Percentiles rank a stretch among this genome's conserved stretches.
phyloP scores from a whole-genome alignment of 2,888 invertebrate species.

The Notocelia uddmanniana region DNA sequence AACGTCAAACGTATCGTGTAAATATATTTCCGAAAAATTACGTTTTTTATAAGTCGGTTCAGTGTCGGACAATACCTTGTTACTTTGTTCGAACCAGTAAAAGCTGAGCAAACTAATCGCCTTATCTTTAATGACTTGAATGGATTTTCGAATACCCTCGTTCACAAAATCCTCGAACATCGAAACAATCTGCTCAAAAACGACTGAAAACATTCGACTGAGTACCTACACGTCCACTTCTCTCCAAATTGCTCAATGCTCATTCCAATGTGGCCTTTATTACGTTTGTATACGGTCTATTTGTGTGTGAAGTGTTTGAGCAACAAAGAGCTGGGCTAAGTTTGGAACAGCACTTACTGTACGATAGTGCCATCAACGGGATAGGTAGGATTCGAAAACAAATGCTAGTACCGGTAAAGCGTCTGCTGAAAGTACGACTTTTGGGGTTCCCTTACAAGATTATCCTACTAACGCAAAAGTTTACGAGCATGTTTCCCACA shows the following conservation, averaged over 20 bases:
- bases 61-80: not conserved
- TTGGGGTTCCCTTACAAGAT: not conserved
- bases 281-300: conserved; percentile 5
- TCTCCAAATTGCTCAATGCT: conserved; percentile 8
- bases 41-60: not conserved
- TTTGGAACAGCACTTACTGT: conserved; percentile 41
- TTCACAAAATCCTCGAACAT: conserved; percentile 19
- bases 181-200: conserved; percentile 31
- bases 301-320: not conserved
- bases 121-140: conserved; percentile 18
- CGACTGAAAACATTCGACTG: conserved; percentile 21
- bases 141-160: conserved; percentile 3
- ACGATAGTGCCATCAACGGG: conserved; percentile 37
- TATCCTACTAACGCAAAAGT: not conserved
- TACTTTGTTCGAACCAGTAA: not conserved
- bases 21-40: no score
- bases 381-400: conserved; percentile 32
- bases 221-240: conserved; percentile 10
- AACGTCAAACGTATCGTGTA: no score
- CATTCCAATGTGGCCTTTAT: conserved; percentile 9
- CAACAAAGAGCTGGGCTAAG: conserved; percentile 35
- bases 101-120: not conserved
- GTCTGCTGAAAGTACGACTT: conserved; percentile 14
- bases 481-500: not conserved
- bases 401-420: conserved; percentile 36